Conservation (phyloP, 2,888 invertebrate genomes). For the Pandemis corylana region DNA sequence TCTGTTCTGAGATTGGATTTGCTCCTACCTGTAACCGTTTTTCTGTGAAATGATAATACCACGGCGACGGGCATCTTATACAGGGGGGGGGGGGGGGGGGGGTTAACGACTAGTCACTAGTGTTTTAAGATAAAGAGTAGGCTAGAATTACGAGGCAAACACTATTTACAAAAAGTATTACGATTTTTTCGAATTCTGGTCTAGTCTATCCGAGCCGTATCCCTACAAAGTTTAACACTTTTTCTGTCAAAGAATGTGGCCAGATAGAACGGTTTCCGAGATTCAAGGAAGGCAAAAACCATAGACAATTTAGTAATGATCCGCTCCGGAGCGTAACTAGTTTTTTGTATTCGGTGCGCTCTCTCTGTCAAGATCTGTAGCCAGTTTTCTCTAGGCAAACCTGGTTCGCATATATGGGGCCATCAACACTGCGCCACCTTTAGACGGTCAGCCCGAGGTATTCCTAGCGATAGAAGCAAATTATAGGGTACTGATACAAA, state of each 20-base stretch:
- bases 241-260: constrained; percentile 32
- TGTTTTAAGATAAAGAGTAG: no score
- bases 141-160: no score
- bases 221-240: constrained; percentile 6
- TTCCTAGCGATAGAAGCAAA: constrained; percentile 6
- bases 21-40: no score
- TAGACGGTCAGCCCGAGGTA: constrained; percentile 18
- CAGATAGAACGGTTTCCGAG: constrained; percentile 62
- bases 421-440: constrained; percentile 29
- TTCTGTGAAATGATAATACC: no score
- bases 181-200: no score
- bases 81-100: no score
- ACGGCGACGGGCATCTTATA: no score
- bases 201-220: neutral
- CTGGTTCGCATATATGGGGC: constrained; percentile 55
- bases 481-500: constrained; percentile 8
- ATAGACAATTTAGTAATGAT: constrained; percentile 74
- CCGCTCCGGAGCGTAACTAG: constrained; percentile 73
- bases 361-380: constrained; percentile 49
- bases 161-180: no score
- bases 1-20: no score
- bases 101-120: no score
- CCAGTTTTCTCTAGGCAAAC: constrained; percentile 60
- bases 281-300: constrained; percentile 65
- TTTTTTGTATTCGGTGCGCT: constrained; percentile 55